phyloP scores from a whole-genome alignment of 30 jellyfish, hydroid and myxozoan species.

The Aurelia aurita region DNA sequence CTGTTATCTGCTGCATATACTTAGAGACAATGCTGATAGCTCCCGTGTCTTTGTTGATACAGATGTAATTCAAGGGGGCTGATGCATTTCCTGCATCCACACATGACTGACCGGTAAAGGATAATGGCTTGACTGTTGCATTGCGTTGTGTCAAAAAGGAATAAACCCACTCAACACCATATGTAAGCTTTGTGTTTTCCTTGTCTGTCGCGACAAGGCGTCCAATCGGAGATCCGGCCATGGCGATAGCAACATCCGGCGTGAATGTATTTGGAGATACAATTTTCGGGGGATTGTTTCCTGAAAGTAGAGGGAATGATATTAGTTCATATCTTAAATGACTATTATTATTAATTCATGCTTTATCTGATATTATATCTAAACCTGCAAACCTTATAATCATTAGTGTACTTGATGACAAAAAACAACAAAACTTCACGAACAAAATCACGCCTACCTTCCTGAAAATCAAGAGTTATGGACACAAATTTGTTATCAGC shows the following conservation, averaged over 20 bases:
- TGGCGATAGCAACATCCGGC: not conserved
- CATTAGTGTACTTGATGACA: too few relatives aligned
- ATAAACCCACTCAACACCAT: constrained; percentile 33
- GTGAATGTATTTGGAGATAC: not conserved
- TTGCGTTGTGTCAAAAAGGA: constrained; percentile 12
- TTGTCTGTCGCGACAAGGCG: constrained; percentile 31
- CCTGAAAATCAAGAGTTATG: too few relatives aligned
- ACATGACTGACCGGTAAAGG: constrained; percentile 22
- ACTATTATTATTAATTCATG: too few relatives aligned
- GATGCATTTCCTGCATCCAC: constrained; percentile 1
- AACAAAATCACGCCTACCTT: too few relatives aligned
- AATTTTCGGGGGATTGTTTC: constrained; percentile 42
- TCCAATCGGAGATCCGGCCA: constrained; percentile 33
- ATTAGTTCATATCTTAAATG: too few relatives aligned
- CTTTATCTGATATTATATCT: too few relatives aligned
- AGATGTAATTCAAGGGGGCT: constrained; percentile 50
- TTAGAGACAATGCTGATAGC: constrained; percentile 45
- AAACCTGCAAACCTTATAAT: too few relatives aligned
- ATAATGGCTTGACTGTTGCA: not conserved
- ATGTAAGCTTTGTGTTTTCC: constrained; percentile 28
- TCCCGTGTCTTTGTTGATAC: constrained; percentile 49
- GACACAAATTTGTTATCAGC: too few relatives aligned
- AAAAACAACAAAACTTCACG: too few relatives aligned
- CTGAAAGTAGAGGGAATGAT: constrained; percentile 6
- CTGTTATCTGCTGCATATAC: constrained; percentile 28